Base-by-base conservation (phyloP, 2,888 invertebrate genomes). In the Idaea biselata region DNA sequence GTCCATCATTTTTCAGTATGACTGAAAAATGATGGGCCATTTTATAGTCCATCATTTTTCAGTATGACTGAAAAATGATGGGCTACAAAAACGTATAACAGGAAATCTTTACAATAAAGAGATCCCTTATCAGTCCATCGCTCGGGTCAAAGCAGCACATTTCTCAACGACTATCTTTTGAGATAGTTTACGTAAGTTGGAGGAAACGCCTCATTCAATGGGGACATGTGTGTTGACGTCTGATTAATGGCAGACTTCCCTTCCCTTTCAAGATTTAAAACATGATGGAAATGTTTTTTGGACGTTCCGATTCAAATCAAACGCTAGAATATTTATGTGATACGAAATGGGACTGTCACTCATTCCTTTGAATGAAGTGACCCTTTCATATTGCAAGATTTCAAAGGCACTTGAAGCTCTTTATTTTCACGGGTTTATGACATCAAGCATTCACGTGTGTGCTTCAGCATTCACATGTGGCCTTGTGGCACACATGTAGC, bases 181-280 rank as follows among this genome's bases (percentile, higher is more conserved):
- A 65, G 68, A 68, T 68, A 73, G 76, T 78, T 78, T 76, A 70
- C 77, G 77, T 73, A 77, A 75, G 76, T 77, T 77, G 72, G 68
- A 69, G 68, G 65, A 64, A 72, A 75, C 71, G 69, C 71, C 73
- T 77, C 75, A 78, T 80, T 79, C 81, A 76, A 80, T 79, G 76
- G 72, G 67, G 75, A 77, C 77, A 79, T 79, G 71, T 78, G 78
- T 80, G 81, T 79, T 80, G 84, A 82, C 86, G 77, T 80, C 80
- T 82, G 86, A 86, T 86, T 83, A 84, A 86, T 86, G 81, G 77
- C 75, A 72, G 73, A 73, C 65, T 73, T 72, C 68, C 66, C 72
- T 72, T 65, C 64, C 66, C 72, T 72, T 71, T 70, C 63, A 64
- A 73, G 72, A 76, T 79, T 76, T 78, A 79, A 81, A 75, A 78